Evolutionary conservation across 2,113 vertebrate species (phyloP), one percentile per base, ranked within the genome.

Genomic region (Cyanoderma ruficeps): DNA sequence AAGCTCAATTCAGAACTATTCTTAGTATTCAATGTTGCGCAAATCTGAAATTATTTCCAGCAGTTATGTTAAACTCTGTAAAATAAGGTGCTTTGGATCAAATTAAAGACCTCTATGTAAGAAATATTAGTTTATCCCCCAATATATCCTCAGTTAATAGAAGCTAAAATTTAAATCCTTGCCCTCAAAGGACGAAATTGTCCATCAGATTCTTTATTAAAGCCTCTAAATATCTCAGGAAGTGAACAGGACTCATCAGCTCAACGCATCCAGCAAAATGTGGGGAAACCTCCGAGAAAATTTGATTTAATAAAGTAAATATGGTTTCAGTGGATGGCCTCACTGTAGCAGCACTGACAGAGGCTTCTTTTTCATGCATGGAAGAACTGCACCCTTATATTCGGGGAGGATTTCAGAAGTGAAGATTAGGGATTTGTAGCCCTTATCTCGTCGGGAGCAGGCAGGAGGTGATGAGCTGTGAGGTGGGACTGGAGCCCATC

Each of bases 1-100:
- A 96, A 98, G 93, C 96, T 97, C 89, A 90, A 59, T 97, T 97
- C 87, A 94, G 93, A 91, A 57, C 90, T 82, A 61, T 71, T 83
- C 55, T 91, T 70, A 42, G 27, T 25, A 93, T 90, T 97, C 96
- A 96, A 2, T 91, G 56, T 67, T 60, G 13, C 91, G 92, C 92
- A 94, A 90, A 94, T 81, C 89, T 90, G 83, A 94, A 97, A 96
- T 83, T 87, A 96, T 95, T 95, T 93, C 89, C 83, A 97, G 81
- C 82, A 84, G 70, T 92, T 89, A 76, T 22, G 69, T 80, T 84
- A 76, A 87, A 79, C 70, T 94, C 89, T 95, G 90, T 94, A 91
- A 96, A 93, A 93, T 72, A 75, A 91, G 63, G 70, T 93, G 67
- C 68, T 86, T 88, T 80, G 52, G 23, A 81, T 92, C 47, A 64